A percentile compares a stretch with the other conserved stretches of the same genome.
Evolutionary conservation across 2,888 invertebrate species (phyloP).

Genomic region (Rugalucina vietnamica): DNA sequence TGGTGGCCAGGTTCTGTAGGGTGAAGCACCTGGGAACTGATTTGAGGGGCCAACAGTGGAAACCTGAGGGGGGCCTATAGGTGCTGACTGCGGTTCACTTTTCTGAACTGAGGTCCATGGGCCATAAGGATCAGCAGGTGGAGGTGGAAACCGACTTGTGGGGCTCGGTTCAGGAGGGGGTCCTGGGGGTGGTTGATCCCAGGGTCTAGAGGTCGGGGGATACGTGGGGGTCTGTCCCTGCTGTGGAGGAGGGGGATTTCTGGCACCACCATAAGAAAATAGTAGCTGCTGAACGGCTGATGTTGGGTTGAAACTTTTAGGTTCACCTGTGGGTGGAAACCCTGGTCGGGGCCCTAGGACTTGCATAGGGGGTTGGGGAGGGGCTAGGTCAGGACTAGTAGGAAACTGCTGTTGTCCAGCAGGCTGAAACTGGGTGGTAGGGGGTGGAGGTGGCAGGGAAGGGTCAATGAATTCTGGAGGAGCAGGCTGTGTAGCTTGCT

Average conservation of each 20-base stretch:
- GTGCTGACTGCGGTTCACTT: background rate
- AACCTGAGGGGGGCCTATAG: constrained; percentile 10
- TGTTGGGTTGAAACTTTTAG: background rate
- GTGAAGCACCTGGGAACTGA: constrained; percentile 23
- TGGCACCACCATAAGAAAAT: background rate
- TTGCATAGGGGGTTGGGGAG: constrained; percentile 22
- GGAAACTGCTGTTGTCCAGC: constrained; percentile 12
- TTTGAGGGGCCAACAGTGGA: constrained; percentile 13
- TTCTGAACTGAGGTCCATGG: background rate
- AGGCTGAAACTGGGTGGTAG: constrained; percentile 22
- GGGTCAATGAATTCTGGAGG: background rate
- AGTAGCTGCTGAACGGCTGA: background rate
- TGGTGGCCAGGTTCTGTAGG: constrained; percentile 18
- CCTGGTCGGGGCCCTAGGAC: constrained; percentile 2
- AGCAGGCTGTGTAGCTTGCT: constrained; percentile 41
- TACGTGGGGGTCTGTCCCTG: background rate
- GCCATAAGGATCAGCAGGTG: background rate
- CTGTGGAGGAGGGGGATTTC: constrained; percentile 17
- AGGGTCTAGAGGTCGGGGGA: background rate
- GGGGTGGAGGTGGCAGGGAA: constrained; percentile 31
- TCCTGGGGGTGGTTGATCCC: constrained; percentile 30
- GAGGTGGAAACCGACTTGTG: background rate
- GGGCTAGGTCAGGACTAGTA: constrained; percentile 22
- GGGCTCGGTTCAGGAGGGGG: constrained; percentile 26
- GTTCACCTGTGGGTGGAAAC: background rate